Evolutionary conservation across 2,797 vertebrate species (phyloP).

Genomic region (Acipenser ruthenus): DNA sequence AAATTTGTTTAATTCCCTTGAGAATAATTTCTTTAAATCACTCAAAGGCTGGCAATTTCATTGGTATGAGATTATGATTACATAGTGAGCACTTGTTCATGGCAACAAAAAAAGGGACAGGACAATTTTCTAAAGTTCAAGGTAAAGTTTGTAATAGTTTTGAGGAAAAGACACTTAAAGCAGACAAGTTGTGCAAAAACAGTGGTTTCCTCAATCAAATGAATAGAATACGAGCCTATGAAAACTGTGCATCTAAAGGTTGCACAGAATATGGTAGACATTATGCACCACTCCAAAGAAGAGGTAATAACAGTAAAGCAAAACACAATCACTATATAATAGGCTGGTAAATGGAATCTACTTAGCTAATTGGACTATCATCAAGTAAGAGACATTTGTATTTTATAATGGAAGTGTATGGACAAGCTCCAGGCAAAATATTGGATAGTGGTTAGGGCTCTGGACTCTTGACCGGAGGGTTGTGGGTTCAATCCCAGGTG

Average conservation of each 20-base stretch:
- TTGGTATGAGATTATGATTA: slow-evolving; percentile 62
- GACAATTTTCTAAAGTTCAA: slow-evolving; percentile 22
- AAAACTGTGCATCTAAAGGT: not conserved
- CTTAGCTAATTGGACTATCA: no score
- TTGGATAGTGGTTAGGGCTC: no score
- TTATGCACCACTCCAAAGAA: not conserved
- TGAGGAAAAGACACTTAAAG: not conserved
- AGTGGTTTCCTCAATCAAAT: not conserved
- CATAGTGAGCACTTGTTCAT: slow-evolving; percentile 42
- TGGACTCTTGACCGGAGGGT: no score
- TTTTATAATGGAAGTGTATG: no score
- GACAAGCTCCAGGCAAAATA: no score
- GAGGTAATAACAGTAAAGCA: not conserved
- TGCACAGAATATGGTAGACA: not conserved
- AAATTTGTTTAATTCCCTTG: slow-evolving; percentile 68
- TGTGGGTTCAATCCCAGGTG: no score
- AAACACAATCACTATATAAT: not conserved
- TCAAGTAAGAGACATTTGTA: no score
- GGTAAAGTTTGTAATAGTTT: slow-evolving; percentile 13
- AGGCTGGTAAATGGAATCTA: not conserved
- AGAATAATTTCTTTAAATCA: slow-evolving; percentile 76
- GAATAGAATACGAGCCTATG: no score
- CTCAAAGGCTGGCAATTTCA: slow-evolving; percentile 64
- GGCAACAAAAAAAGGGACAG: slow-evolving; percentile 39
- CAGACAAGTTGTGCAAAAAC: slow-evolving; percentile 2